Base-by-base conservation (phyloP, 35 echinoderm and acorn worm species). In the Nesometra sesokonis region DNA sequence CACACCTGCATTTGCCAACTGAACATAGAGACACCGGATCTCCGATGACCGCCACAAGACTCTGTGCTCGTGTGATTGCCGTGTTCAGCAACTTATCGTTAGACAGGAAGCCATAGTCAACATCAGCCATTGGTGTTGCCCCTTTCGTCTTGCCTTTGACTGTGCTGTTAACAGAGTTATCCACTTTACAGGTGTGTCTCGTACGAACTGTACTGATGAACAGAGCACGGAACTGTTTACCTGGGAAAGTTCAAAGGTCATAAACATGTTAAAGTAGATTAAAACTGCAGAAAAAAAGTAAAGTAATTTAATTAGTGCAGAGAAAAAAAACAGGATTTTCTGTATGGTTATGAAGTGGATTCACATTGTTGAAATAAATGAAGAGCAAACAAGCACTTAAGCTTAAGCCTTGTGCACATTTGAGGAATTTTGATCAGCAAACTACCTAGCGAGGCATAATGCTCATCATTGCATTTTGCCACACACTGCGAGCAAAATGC, bases 141-240 rank as follows among this genome's bases (percentile, higher is more conserved):
- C 38, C 77, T 86, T 90, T 88, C 0, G 88, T 86, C 36, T 90
- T 81, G 57, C 78, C 82, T 82, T 87, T 91, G 34, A 86, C 87
- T 21, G 86, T 37, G 32, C 81, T 34, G 32, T 85, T 90, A 33
- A 80, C 36, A 0, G 80, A 77, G 35, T 79, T 47, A 17, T 87
- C 77, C 19, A 40, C 34, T 43, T 90, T 94, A 79, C 96, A 99
- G 36, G 96, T 99, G 79, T 99, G 89, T 21, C 86, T 90, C 23
- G 96, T 94, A 29, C 96, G 90, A 17, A 99, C 96, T 23, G 96
- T 99, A 38, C 92, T 99, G 88, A 97, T 99, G 84, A 99, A 99
- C 43, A 99, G 86, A 21, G 90, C 96, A 31, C 96, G 87, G 85
- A 99, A 99, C 78, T 94, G 96, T 82, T 99, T 99, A 80, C 96